Evolutionary conservation across 2,113 vertebrate species (phyloP), one percentile per base, ranked within the genome.

Genomic region (Paramormyrops kingsleyae): DNA sequence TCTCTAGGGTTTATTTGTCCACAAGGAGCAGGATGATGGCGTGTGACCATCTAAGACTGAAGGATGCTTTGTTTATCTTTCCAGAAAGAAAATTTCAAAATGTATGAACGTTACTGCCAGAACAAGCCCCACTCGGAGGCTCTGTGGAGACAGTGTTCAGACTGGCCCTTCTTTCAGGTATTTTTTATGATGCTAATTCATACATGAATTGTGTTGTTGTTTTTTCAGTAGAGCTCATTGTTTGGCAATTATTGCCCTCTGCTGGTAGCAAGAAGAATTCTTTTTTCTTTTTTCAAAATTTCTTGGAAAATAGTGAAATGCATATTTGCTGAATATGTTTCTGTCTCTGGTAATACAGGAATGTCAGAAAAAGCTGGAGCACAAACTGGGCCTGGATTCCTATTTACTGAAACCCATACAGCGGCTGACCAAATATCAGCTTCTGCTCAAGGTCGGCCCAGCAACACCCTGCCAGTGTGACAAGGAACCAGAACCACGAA

Each of bases 371-470:
- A 99, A 98, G 94, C 90, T 99, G 88, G 97, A 98, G 1, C 99
- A 99, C 93, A 99, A 98, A 89, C 97, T 99, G 3, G 97, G 96
- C 24, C 93, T 99, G 94, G 98, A 99, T 93, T 98, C 98, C 13
- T 99, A 99, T 91, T 96, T 99, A 87, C 96, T 99, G 52, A 99
- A 99, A 92, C 99, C 99, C 13, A 96, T 99, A 88, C 99, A 99
- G 35, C 97, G 98, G n/a, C 95, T 99, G 90, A 98, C 99, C 56
- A 99, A 99, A 90, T 99, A 99, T 93, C 99, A 99, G 94, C 95
- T 99, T 53, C 95, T 99, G 1, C 95, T 99, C 87, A 99, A 99
- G 98, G 99, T 97, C 95, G 91, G 87, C 39, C 47, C 70, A 13
- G 49, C 31, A 17, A 35, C 49, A 5, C n/a, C 27, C 46, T 39